Percentiles rank a stretch among this genome's conserved stretches.
These are phyloP conservation scores for Byasa hedistus DNA, from an alignment of 2,888 invertebrate genomes.

Conservation along the genomic window DNA sequence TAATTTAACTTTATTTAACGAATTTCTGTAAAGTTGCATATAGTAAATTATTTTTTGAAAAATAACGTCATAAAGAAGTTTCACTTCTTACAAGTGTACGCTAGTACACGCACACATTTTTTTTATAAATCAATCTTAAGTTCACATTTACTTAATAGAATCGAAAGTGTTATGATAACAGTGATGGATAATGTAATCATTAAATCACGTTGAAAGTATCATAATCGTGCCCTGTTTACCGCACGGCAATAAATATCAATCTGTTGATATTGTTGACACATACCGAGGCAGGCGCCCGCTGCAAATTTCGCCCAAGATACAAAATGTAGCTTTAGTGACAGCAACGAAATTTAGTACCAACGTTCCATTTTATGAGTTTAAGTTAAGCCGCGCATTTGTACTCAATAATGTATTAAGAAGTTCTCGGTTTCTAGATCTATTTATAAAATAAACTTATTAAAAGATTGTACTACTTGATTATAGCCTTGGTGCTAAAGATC, in stretches of 20 bases:
- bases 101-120: too few relatives aligned
- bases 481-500: background rate
- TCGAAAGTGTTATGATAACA: background rate
- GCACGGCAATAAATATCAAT: slow-evolving; percentile 29
- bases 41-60: too few relatives aligned
- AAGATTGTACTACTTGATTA: too few relatives aligned
- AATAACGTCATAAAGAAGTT: too few relatives aligned
- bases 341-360: slow-evolving; percentile 24
- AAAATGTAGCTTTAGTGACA: slow-evolving; percentile 26
- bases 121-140: too few relatives aligned
- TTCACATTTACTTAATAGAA: background rate
- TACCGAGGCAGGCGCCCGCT: slow-evolving; percentile 17
- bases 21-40: too few relatives aligned
- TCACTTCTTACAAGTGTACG: too few relatives aligned
- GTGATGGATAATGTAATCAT: background rate
- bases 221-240: slow-evolving; percentile 18
- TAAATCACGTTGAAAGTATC: slow-evolving; percentile 28
- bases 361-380: slow-evolving; percentile 18
- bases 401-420: background rate
- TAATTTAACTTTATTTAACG: too few relatives aligned
- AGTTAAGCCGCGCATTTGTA: slow-evolving; percentile 9
- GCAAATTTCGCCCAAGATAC: slow-evolving; percentile 22
- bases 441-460: background rate
- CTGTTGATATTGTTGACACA: slow-evolving; percentile 30
- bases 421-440: background rate